These are phyloP conservation scores for Drosophila paulistorum DNA, from an alignment of 1,140 invertebrate species.

Conservation along the genomic window DNA sequence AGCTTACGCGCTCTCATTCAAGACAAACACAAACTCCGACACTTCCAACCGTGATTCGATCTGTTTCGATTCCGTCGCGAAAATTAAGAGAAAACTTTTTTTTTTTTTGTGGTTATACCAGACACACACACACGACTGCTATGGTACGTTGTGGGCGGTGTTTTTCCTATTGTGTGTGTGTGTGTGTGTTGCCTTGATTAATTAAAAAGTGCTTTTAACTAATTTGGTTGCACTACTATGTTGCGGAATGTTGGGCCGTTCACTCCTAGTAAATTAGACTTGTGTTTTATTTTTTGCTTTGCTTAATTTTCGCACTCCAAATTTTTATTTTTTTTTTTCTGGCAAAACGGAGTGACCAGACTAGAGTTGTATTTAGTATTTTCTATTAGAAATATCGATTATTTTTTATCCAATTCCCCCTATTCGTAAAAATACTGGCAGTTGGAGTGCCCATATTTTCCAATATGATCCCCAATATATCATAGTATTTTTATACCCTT, in stretches of 20 bases:
- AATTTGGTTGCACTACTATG: slow-evolving; percentile 24
- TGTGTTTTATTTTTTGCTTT: slow-evolving; percentile 29
- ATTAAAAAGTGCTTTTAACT: slow-evolving; percentile 15
- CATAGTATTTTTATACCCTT: too few relatives aligned
- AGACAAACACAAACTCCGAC: background rate
- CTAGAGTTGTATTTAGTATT: too few relatives aligned
- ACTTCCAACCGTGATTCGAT: slow-evolving; percentile 27
- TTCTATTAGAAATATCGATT: too few relatives aligned
- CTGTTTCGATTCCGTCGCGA: slow-evolving; percentile 46
- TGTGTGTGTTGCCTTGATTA: slow-evolving; percentile 3
- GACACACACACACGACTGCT: slow-evolving; percentile 34
- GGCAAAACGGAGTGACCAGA: too few relatives aligned
- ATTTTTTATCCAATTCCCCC: too few relatives aligned
- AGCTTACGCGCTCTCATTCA: slow-evolving; percentile 14
- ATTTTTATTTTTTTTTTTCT: slow-evolving; percentile 52
- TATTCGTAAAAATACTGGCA: too few relatives aligned
- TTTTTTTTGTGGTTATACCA: slow-evolving; percentile 75
- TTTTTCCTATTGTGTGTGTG: slow-evolving; percentile 16
- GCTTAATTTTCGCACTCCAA: slow-evolving; percentile 56
- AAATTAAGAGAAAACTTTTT: slow-evolving; percentile 74
- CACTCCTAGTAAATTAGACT: slow-evolving; percentile 62
- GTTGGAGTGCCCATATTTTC: too few relatives aligned
- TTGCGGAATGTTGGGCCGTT: slow-evolving; percentile 62
- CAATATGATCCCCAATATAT: too few relatives aligned
- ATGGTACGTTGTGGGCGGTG: slow-evolving; percentile 25